phyloP scores from a whole-genome alignment of 1,140 invertebrate species.

The Hyphantria cunea region DNA sequence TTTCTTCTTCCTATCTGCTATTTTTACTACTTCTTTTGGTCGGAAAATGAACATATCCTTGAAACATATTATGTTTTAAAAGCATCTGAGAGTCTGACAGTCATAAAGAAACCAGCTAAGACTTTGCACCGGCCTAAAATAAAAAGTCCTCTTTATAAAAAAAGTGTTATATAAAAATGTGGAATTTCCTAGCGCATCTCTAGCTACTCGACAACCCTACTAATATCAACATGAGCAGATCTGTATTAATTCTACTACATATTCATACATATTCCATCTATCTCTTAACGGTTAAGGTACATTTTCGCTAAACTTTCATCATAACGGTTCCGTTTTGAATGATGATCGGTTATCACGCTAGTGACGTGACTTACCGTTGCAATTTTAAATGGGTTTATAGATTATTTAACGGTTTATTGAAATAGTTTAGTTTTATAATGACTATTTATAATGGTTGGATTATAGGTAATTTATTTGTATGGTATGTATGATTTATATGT shows the following conservation, averaged over 20 bases:
- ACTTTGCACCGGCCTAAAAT: too few species aligned
- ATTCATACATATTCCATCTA: constrained; percentile 8
- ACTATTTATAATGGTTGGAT: neutral
- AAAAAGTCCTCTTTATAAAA: too few species aligned
- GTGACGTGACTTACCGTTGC: constrained; percentile 27
- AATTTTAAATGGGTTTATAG: constrained; percentile 29
- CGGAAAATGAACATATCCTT: too few species aligned
- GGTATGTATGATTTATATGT: neutral
- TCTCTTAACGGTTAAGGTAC: neutral
- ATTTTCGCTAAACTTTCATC: neutral
- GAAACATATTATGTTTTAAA: too few species aligned
- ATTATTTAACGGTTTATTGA: constrained; percentile 23
- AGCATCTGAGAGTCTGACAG: too few species aligned
- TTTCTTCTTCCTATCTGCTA: too few species aligned
- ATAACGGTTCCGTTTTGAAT: constrained; percentile 19
- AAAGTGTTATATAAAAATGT: too few species aligned
- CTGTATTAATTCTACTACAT: constrained; percentile 17
- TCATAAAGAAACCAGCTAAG: too few species aligned
- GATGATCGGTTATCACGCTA: constrained; percentile 24
- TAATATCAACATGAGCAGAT: constrained; percentile 23
- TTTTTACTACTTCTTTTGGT: too few species aligned
- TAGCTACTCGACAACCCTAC: neutral
- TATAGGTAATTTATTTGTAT: too few species aligned
- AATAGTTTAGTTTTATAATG: constrained; percentile 23
- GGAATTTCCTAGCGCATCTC: too few species aligned